Evolutionary conservation across 2,113 vertebrate genomes (phyloP).

Genomic region (Tragelaphus imberbis): DNA sequence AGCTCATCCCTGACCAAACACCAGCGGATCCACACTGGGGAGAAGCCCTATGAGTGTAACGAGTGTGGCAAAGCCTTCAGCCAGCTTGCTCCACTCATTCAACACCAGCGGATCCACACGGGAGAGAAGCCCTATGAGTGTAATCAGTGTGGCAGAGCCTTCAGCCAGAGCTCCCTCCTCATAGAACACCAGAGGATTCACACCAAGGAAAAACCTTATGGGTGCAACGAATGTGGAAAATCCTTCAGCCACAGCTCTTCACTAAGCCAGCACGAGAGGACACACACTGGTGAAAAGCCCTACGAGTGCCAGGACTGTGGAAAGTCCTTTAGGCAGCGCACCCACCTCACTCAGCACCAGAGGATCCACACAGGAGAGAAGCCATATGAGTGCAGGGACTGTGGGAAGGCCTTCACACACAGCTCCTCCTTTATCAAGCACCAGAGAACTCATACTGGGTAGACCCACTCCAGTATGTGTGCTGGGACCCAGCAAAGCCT

Average conservation of each 20-base stretch:
- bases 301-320: not conserved
- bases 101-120: slow-evolving; percentile 42
- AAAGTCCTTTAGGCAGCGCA: slow-evolving; percentile 35
- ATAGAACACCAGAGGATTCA: slow-evolving; percentile 46
- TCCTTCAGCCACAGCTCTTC: slow-evolving; percentile 50
- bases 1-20: slow-evolving; percentile 42
- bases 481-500: not conserved
- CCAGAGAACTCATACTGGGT: slow-evolving; percentile 37
- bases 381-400: not conserved
- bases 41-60: not conserved
- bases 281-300: slow-evolving; percentile 39
- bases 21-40: not conserved
- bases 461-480: not conserved
- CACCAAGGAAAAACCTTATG: slow-evolving; percentile 47
- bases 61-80: slow-evolving; percentile 5
- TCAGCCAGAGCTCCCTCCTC: slow-evolving; percentile 51
- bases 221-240: not conserved
- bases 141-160: not conserved
- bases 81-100: slow-evolving; percentile 11
- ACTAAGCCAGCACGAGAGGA: slow-evolving; percentile 4
- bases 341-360: slow-evolving; percentile 43
- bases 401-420: slow-evolving; percentile 36
- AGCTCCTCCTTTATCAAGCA: slow-evolving; percentile 37
- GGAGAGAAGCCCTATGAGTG: slow-evolving; percentile 19
- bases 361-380: slow-evolving; percentile 43